Percentiles rank a stretch among this genome's conserved stretches.
Evolutionary conservation across 2,113 vertebrate genomes (phyloP).

Genomic region (Martes martes): DNA sequence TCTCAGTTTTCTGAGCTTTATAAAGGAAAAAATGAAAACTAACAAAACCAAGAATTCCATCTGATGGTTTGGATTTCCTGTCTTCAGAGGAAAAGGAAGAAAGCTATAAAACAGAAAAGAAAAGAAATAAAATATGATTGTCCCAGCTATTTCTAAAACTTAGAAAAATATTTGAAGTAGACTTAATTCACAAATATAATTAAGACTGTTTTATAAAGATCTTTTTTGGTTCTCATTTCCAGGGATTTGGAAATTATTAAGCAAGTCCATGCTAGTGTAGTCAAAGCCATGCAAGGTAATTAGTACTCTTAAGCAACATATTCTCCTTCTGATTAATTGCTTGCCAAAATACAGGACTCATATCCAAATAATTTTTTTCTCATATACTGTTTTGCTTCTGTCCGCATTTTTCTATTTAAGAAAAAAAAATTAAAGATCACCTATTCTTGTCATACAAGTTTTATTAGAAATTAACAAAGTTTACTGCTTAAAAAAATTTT

Average conservation of each 20-base stretch:
- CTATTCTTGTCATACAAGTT: not conserved
- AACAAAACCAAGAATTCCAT: not conserved
- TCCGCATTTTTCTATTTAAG: not conserved
- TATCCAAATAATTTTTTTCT: not conserved
- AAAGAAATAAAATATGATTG: not conserved
- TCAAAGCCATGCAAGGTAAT: not conserved
- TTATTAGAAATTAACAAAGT: not conserved
- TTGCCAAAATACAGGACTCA: not conserved
- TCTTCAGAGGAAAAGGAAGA: not conserved
- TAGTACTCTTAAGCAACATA: not conserved
- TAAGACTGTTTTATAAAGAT: not conserved
- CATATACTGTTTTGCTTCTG: not conserved
- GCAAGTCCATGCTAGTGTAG: not conserved
- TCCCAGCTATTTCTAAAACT: not conserved
- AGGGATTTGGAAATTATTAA: not conserved
- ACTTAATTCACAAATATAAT: not conserved
- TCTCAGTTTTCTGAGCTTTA: not conserved
- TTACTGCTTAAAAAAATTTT: not conserved
- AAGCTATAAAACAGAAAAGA: not conserved
- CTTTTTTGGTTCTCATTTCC: not conserved
- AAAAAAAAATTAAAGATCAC: not conserved
- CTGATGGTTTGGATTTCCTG: not conserved
- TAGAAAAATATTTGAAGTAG: not conserved
- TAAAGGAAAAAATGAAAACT: not conserved
- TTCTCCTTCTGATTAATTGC: slow-evolving; percentile 13